Percentiles rank a stretch among this genome's conserved stretches.
These are phyloP conservation scores for Myripristis jacobus DNA, from an alignment of 2,797 vertebrate species.

Conservation along the genomic window DNA sequence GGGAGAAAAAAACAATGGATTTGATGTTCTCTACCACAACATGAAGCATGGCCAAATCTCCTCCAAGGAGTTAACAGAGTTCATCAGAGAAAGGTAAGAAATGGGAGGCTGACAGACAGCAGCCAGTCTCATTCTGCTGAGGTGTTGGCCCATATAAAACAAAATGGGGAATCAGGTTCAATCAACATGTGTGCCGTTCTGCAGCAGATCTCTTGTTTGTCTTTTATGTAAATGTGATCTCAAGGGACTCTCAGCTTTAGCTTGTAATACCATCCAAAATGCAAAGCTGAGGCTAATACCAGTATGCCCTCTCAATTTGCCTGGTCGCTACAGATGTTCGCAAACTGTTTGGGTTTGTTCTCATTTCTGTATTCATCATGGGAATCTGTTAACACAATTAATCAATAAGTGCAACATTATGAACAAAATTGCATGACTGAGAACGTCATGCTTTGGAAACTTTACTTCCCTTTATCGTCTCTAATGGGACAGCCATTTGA, in stretches of 20 bases:
- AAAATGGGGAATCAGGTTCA: neutral
- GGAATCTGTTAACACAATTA: no score
- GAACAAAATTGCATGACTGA: neutral
- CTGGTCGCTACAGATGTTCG: no score
- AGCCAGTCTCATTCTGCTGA: neutral
- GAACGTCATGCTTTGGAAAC: neutral
- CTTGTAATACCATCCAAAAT: neutral
- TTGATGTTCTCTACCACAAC: conserved; percentile 97
- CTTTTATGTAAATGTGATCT: conserved; percentile 17
- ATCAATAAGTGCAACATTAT: neutral
- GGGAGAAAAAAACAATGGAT: conserved; percentile 98
- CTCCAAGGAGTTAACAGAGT: conserved; percentile 96
- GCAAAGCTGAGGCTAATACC: neutral
- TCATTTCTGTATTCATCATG: neutral
- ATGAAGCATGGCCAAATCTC: conserved; percentile 99
- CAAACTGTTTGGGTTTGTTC: neutral
- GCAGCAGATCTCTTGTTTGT: conserved; percentile 2
- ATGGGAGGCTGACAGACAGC: neutral
- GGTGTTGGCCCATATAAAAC: neutral
- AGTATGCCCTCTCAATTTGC: neutral
- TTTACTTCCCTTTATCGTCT: neutral
- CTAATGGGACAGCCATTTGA: conserved; percentile 13
- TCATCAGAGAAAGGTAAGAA: conserved; percentile 96
- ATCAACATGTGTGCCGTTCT: neutral
- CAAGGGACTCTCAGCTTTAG: neutral